Evolutionary conservation across 2,888 invertebrate genomes (phyloP), one percentile per base, ranked within the genome.

Genomic region (Stegana nigrithorax): DNA sequence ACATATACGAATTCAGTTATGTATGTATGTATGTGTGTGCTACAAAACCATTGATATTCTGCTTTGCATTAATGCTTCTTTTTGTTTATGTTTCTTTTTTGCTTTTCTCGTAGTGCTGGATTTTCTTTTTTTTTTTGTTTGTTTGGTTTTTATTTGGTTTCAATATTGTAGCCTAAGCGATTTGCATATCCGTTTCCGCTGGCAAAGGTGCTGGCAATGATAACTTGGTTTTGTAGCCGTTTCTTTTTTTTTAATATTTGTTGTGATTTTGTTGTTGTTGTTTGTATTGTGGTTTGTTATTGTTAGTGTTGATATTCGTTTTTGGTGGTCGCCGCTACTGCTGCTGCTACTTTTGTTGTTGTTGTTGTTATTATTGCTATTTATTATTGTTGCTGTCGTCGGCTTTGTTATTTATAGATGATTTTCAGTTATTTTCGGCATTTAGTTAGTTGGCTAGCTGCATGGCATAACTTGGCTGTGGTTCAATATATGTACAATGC

Each of bases 141-240:
- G 14, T 42, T 36, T 57, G 14, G 45, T 39, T 62, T 32, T 19
- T 63, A 44, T 32, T 61, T 45, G 27, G 44, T 47, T 57, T n/a
- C n/a, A n/a, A 25, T 60, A 29, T 58, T 59, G 64, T 60, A 62
- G 59, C 55, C 65, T 23, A 42, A 72, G 58, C 62, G 64, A 67
- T 71, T 64, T 73, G 73, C 78, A 75, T 75, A 70, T 79, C 77
- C 75, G 75, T 67, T 75, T 68, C 70, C 66, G 67, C 62, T 47
- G 50, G 26, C 42, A 36, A 47, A 51, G 29, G 39, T 32, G 36
- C 7, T 55, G 53, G 53, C 51, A 50, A 55, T 45, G 45, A 55
- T 55, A 55, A 57, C 10, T 45, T n/a, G n/a, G n/a, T n/a, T n/a
- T n/a, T n/a, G n/a, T n/a, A n/a, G n/a, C n/a, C n/a, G n/a, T n/a